Conservation (phyloP, 2,888 invertebrate species). For the Perizoma flavofasciatum region DNA sequence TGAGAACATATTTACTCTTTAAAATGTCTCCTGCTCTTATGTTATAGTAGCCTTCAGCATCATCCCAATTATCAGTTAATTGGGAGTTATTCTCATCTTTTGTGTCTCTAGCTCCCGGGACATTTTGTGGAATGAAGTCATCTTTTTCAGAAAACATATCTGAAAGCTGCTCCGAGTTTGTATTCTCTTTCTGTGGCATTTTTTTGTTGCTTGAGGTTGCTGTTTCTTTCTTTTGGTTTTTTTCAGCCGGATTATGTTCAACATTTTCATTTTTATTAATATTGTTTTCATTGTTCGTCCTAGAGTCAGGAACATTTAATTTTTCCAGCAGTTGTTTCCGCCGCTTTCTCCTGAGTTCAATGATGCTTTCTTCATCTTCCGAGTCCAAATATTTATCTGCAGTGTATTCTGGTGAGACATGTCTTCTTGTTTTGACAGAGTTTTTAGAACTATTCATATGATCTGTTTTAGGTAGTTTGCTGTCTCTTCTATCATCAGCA, state of each 20-base stretch:
- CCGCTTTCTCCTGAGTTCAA: constrained; percentile 93
- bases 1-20: constrained; percentile 94
- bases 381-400: constrained; percentile 86
- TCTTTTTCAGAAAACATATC: constrained; percentile 97
- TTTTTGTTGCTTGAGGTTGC: constrained; percentile 23
- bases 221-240: constrained; percentile 26
- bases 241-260: constrained; percentile 27
- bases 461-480: constrained; percentile 33
- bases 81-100: constrained; percentile 89
- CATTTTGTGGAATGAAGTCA: constrained; percentile 89
- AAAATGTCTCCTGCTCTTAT: constrained; percentile 95
- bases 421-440: constrained; percentile 26
- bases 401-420: constrained; percentile 74
- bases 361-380: constrained; percentile 95
- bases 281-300: constrained; percentile 36
- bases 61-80: constrained; percentile 99
- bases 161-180: constrained; percentile 81
- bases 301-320: constrained; percentile 43
- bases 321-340: constrained; percentile 92
- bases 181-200: constrained; percentile 40
- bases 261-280: constrained; percentile 27
- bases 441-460: constrained; percentile 19
- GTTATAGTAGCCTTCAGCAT: constrained; percentile 98
- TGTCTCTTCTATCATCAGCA: constrained; percentile 38
- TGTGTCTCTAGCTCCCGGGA: constrained; percentile 45